These are phyloP conservation scores for Chloroceryle aenea DNA, from an alignment of 2,113 vertebrate genomes.

Conservation along the genomic window DNA sequence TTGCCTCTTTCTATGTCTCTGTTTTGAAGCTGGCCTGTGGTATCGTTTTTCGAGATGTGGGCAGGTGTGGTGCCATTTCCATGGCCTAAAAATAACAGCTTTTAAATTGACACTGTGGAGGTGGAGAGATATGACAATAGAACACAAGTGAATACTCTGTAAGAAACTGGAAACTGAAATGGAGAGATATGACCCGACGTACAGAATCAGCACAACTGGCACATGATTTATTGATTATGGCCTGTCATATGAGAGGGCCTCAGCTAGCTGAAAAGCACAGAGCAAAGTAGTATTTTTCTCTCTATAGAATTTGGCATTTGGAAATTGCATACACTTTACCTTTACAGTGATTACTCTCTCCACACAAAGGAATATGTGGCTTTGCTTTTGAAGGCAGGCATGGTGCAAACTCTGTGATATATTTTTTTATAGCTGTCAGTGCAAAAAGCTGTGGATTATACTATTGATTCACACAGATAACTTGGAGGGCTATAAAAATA, in stretches of 20 bases:
- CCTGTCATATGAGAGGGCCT: slow-evolving; percentile 41
- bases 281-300: slow-evolving; percentile 51
- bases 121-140: slow-evolving; percentile 15
- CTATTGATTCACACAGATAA: background rate
- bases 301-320: slow-evolving; percentile 46
- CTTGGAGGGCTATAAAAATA: background rate
- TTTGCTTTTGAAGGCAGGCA: slow-evolving; percentile 8
- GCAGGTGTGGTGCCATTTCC: background rate
- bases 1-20: background rate
- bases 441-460: background rate
- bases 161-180: slow-evolving; percentile 36
- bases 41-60: background rate
- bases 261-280: slow-evolving; percentile 25
- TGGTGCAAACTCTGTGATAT: background rate
- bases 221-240: slow-evolving; percentile 66
- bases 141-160: slow-evolving; percentile 9
- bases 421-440: background rate
- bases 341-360: slow-evolving; percentile 27
- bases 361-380: slow-evolving; percentile 1
- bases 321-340: slow-evolving; percentile 53
- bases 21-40: background rate
- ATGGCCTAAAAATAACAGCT: slow-evolving; percentile 49
- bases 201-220: slow-evolving; percentile 35
- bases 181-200: slow-evolving; percentile 20
- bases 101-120: background rate